A percentile compares a stretch with the other conserved stretches of the same genome.
These are phyloP conservation scores for Limosa lapponica DNA, from an alignment of 2,797 vertebrate species.

Conservation along the genomic window DNA sequence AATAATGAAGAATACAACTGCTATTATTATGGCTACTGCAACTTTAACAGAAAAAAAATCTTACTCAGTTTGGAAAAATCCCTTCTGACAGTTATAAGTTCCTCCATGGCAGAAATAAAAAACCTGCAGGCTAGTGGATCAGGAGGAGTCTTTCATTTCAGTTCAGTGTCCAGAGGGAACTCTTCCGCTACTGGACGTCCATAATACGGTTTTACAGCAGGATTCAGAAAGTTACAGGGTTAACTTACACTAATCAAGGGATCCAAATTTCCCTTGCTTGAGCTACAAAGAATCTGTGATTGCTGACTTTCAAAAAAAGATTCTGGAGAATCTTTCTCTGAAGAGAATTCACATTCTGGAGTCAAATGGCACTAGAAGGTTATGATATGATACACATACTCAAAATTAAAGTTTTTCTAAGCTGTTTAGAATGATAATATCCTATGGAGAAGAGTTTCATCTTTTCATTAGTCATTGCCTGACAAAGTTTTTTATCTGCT, in stretches of 20 bases:
- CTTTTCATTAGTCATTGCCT: neutral
- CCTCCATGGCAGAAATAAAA: neutral
- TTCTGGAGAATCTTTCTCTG: too few species aligned
- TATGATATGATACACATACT: fast-evolving
- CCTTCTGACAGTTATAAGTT: conserved; percentile 37
- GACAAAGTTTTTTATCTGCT: neutral
- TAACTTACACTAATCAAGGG: neutral
- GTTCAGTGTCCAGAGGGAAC: neutral
- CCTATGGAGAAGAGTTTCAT: neutral
- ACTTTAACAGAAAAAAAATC: neutral
- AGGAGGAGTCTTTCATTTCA: neutral
- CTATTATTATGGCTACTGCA: neutral
- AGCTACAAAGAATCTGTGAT: neutral
- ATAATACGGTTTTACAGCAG: neutral
- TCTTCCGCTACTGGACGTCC: neutral
- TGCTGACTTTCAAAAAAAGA: neutral
- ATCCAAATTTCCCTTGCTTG: neutral
- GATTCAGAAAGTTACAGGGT: neutral
- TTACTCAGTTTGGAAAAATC: neutral
- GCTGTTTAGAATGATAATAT: neutral
- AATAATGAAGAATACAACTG: neutral
- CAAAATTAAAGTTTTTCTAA: neutral
- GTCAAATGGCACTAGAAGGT: neutral
- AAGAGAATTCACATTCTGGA: neutral
- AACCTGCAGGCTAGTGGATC: conserved; percentile 8